Base-by-base conservation (phyloP, 2,113 vertebrate species). In the Connochaetes taurinus region DNA sequence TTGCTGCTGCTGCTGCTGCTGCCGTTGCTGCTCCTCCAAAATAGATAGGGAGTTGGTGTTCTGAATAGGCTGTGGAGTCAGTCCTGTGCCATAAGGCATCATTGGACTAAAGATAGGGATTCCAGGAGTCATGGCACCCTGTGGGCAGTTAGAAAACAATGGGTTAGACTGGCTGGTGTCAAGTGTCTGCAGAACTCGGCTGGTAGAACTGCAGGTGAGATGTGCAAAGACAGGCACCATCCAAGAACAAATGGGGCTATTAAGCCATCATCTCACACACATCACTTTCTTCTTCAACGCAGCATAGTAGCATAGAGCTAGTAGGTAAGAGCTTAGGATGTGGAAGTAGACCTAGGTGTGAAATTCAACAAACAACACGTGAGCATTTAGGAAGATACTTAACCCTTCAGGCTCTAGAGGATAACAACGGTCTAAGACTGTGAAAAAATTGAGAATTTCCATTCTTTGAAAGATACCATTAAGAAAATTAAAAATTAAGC, bases 71-170 rank as follows among this genome's bases (percentile, higher is more conserved):
- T 99, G 99, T 0, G 99, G 99, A 0, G 99, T 99, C 94, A 99
- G 99, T 67, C 99, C 99, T 5, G 99, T 99, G 97, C 99, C 99
- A 21, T 99, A 99, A 0, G 99, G 99, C 99, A 99, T 99, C 99
- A 99, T 99, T 0, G 99, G 99, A 98, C 99, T 99, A 95, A 99
- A 99, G 58, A 99, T 99, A 0, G 99, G 99, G 84, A 99, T 99
- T 58, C 99, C 99, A 60, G 99, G 99, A 43, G 99, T 99, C 99
- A 99, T 99, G 87, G 99, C 99, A 53, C 99, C 99, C 99, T 99
- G 95, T 4, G 71, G 74, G 95, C 31, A 89, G 96, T 74, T 90
- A 94, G 67, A 97, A 50, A 11, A 8, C 0, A 25, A 50, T 36
- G 89, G 2, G 23, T 78, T 62, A 98, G 71, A 19, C 33, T 57